Percentiles rank a stretch among this genome's conserved stretches.
Evolutionary conservation across 1,140 invertebrate genomes (phyloP).

Genomic region (Drosophila lini): DNA sequence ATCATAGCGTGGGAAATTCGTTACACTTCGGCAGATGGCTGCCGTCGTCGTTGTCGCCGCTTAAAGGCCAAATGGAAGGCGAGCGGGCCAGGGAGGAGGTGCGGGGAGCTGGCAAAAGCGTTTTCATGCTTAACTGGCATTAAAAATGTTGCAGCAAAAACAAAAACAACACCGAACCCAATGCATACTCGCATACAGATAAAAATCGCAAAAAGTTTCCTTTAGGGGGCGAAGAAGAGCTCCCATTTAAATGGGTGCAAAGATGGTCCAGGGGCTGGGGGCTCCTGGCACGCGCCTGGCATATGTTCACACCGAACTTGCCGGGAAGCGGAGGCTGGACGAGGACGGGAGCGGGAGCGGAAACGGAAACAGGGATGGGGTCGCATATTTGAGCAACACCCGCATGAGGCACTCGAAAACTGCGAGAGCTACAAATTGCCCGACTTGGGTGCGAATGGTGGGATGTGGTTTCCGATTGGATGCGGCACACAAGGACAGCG

Average conservation of each 20-base stretch:
- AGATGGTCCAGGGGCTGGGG: neutral
- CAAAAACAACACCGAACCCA: conserved; percentile 30
- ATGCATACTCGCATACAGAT: conserved; percentile 47
- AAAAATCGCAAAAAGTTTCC: conserved; percentile 55
- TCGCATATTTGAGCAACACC: conserved; percentile 78
- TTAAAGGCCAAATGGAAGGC: conserved; percentile 67
- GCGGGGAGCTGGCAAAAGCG: conserved; percentile 60
- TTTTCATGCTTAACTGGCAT: conserved; percentile 82
- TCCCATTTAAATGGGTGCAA: conserved; percentile 39
- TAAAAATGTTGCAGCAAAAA: conserved; percentile 76
- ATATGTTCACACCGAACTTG: conserved; percentile 83
- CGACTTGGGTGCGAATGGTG: conserved; percentile 28
- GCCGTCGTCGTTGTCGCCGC: conserved; percentile 43
- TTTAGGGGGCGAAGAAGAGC: neutral
- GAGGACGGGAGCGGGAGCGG: neutral
- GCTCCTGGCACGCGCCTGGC: conserved; percentile 69
- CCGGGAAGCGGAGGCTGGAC: conserved; percentile 49
- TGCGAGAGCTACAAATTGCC: conserved; percentile 69
- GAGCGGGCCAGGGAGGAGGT: conserved; percentile 20
- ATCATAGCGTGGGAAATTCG: conserved; percentile 84
- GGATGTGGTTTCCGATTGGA: conserved; percentile 63
- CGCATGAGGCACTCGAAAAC: conserved; percentile 72
- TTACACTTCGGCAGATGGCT: conserved; percentile 76
- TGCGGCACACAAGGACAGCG: neutral
- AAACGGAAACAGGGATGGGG: conserved; percentile 22